Conservation (phyloP, 2,888 invertebrate species). For the Ectropis crepuscularia region DNA sequence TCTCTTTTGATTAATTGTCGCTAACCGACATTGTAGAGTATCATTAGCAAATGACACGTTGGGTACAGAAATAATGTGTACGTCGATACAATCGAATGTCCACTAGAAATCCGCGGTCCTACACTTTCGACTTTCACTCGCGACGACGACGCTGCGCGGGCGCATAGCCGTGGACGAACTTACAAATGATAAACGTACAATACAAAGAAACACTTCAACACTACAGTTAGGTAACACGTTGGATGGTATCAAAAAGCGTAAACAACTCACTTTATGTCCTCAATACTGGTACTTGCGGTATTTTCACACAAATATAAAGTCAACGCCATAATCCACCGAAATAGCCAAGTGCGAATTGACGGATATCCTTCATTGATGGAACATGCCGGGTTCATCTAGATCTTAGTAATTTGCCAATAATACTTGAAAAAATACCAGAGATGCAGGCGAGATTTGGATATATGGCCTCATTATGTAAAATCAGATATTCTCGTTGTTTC, state of each 20-base stretch:
- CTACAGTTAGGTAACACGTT: no score
- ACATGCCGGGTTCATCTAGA: no score
- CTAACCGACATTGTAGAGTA: slow-evolving; percentile 14
- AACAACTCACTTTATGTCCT: background rate
- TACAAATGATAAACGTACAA: slow-evolving; percentile 5
- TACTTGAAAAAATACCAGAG: no score
- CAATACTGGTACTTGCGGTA: background rate
- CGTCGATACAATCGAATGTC: slow-evolving; percentile 48
- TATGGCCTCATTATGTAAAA: no score
- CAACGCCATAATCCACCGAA: no score
- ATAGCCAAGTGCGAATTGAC: no score
- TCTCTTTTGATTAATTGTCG: background rate
- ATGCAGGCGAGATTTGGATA: no score
- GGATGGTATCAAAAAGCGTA: background rate
- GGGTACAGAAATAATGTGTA: slow-evolving; percentile 33
- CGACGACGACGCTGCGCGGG: slow-evolving; percentile 39
- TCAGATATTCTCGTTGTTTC: no score
- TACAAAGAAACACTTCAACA: background rate
- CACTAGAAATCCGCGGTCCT: slow-evolving; percentile 60
- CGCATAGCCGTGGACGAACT: slow-evolving; percentile 23
- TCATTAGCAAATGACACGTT: slow-evolving; percentile 29
- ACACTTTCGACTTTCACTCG: slow-evolving; percentile 76
- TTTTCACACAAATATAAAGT: no score
- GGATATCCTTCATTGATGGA: no score
- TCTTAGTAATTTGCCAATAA: no score